Evolutionary conservation across 2,888 invertebrate species (phyloP).

Genomic region (Teleogryllus oceanicus): DNA sequence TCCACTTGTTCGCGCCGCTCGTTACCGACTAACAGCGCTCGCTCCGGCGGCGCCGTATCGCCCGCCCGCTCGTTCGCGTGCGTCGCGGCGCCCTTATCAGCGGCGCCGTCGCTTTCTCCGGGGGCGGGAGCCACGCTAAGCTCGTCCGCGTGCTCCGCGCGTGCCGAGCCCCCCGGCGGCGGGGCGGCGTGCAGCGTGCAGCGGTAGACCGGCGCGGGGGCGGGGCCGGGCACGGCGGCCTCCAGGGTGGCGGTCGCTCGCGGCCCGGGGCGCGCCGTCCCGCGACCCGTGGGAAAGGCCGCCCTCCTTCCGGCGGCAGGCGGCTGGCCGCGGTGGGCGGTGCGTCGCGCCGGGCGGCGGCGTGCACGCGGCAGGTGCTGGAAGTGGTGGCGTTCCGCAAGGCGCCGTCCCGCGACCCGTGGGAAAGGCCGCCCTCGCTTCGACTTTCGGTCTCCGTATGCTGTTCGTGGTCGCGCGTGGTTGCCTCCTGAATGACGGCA

Average conservation of each 20-base stretch:
- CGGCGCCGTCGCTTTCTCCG: background rate
- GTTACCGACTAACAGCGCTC: constrained; percentile 1
- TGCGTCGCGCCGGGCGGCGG: too few species aligned
- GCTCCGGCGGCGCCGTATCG: background rate
- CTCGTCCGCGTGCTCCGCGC: background rate
- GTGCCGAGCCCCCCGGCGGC: background rate
- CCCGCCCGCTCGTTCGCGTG: background rate
- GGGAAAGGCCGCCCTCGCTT: background rate
- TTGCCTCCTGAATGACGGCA: too few species aligned
- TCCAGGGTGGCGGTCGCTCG: background rate
- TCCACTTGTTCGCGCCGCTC: background rate
- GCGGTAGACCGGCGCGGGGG: background rate
- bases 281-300: too few species aligned
- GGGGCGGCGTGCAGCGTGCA: background rate
- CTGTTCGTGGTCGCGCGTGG: background rate
- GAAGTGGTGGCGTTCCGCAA: too few species aligned
- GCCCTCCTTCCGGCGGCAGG: too few species aligned
- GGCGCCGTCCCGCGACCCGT: background rate
- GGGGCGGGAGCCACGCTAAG: background rate
- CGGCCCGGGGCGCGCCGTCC: background rate
- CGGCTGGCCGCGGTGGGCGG: too few species aligned
- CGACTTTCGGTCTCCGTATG: background rate
- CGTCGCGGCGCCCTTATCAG: background rate
- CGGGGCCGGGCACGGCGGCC: background rate
- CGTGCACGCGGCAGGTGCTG: too few species aligned